Base-by-base conservation (phyloP, 1,140 invertebrate species). In the Lethocerus indicus region DNA sequence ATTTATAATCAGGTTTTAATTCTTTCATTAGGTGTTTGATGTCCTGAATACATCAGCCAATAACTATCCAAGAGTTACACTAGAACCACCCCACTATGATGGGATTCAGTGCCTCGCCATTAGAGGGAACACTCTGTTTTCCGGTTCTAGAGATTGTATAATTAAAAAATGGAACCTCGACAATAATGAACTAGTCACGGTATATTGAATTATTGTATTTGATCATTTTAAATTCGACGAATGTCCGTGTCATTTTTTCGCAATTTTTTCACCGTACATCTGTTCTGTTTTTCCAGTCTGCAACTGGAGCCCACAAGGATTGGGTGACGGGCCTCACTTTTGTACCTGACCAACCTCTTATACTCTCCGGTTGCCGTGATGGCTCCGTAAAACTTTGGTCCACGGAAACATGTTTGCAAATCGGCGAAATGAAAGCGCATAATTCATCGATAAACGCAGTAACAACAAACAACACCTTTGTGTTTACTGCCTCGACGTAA, bases 61-160 rank as follows among this genome's bases (percentile, higher is more conserved):
- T 58, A 72, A 18, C 56, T 72, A 70, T 25, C 78, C 84, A 12
- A 74, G 78, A 27, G 70, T 79, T 14, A 83, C 81, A 58, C 65
- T 93, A 9, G 76, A 83, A 49, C 88, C 87, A 7, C 88, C 88
- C 14, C 88, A 93, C 67, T 93, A 91, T 63, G 88, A 93, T 62
- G 88, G 88, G 9, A 84, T 91, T 36, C 79, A 90, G 61, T 81
- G 79, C 41, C 69, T 91, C 26, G 73, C 78, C n/a, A 68, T 86
- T 6, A 63, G 63, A 47, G 75, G 72, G 18, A 65, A 73, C 43
- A 72, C 69, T 3, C 66, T 91, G 13, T 91, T 88, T 68, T 87
- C 81, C 61, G 87, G 86, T 44, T 89, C 86, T 0, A 65, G 88
- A 24, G 88, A 92, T 63, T 83, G 77, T 64, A 87, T 83, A 61